Evolutionary conservation across 2,113 vertebrate species (phyloP).

Genomic region (Calyptommatus sinebrachiatus): DNA sequence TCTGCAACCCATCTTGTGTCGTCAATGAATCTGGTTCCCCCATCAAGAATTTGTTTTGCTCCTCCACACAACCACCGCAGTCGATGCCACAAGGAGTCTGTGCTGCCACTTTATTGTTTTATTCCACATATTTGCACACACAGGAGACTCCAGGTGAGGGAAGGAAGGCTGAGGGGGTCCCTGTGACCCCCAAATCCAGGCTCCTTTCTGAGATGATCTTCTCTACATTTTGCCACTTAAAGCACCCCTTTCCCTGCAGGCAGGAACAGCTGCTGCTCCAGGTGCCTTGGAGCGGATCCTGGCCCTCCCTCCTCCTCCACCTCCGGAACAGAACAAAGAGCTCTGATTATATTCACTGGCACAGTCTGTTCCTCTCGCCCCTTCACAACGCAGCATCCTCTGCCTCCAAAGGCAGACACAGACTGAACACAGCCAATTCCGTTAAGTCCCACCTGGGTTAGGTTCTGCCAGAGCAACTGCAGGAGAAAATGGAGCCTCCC

Average conservation of each 20-base stretch:
- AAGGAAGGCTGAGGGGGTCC: too few relatives aligned
- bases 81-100: too few relatives aligned
- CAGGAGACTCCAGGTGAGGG: too few relatives aligned
- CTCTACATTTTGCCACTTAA: neutral
- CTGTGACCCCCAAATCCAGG: too few relatives aligned
- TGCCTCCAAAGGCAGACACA: neutral
- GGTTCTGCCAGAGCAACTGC: neutral
- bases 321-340: neutral
- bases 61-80: too few relatives aligned
- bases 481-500: neutral
- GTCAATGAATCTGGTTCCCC: too few relatives aligned
- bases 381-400: neutral
- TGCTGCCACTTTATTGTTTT: too few relatives aligned
- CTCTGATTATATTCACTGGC: neutral
- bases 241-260: neutral
- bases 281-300: neutral
- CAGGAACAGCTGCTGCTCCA: constrained; percentile 22
- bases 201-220: too few relatives aligned
- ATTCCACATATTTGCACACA: too few relatives aligned
- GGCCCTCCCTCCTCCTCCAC: neutral
- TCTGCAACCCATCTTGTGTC: too few relatives aligned
- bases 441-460: neutral
- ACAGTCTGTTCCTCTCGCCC: neutral
- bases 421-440: too few relatives aligned
- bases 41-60: too few relatives aligned